Evolutionary conservation across 2,888 invertebrate species (phyloP).

Genomic region (Biston stratarius): DNA sequence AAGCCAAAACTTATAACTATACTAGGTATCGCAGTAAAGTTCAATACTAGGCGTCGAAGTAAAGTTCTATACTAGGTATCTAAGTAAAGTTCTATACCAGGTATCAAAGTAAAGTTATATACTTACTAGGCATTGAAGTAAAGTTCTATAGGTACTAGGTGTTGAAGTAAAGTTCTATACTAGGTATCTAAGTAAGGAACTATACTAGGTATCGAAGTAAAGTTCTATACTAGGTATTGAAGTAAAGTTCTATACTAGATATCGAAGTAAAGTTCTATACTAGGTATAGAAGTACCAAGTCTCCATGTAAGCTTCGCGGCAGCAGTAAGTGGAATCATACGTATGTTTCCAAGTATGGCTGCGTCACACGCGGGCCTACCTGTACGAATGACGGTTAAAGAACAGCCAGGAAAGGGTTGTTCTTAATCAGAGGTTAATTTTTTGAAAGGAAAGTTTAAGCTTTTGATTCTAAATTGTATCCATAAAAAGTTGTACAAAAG

Average conservation of each 20-base stretch:
- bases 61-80: too few relatives aligned
- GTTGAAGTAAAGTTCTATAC: too few relatives aligned
- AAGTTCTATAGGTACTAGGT: too few relatives aligned
- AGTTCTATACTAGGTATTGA: not conserved
- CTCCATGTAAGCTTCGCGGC: constrained; percentile 67
- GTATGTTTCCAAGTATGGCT: constrained; percentile 84
- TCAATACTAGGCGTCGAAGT: not conserved
- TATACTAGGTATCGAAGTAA: not conserved
- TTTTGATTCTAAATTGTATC: too few relatives aligned
- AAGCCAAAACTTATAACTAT: too few relatives aligned
- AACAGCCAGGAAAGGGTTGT: not conserved
- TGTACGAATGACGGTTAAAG: constrained; percentile 47
- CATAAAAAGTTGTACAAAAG: too few relatives aligned
- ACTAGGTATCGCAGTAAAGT: not conserved
- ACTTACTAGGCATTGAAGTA: not conserved
- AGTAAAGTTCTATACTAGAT: not conserved
- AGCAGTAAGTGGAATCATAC: constrained; percentile 83
- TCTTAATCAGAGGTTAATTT: constrained; percentile 3
- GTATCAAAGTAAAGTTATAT: too few relatives aligned
- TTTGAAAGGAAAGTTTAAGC: too few relatives aligned
- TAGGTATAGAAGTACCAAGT: constrained; percentile 1
- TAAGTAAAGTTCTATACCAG: too few relatives aligned
- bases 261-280: not conserved
- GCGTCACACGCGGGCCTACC: constrained; percentile 66
- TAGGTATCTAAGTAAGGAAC: not conserved